Percentiles rank a stretch among this genome's conserved stretches.
Evolutionary conservation across 2,888 invertebrate genomes (phyloP).

Genomic region (Allolobophora icterica): DNA sequence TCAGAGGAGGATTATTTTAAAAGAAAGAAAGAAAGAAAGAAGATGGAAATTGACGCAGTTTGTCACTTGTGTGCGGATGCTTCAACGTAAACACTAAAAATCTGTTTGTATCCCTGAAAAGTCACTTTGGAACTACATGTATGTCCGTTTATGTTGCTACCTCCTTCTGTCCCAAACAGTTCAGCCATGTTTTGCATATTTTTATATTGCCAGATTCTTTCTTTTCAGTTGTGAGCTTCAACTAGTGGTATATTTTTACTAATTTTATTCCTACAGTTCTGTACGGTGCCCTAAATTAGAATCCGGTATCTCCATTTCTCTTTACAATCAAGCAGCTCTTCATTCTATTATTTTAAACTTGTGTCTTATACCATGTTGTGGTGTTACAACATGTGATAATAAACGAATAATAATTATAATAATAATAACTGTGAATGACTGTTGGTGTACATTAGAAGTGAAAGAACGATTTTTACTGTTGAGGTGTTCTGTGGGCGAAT

Average conservation of each 20-base stretch:
- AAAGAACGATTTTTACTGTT: conserved; percentile 34
- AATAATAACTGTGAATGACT: too few relatives aligned
- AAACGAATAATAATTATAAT: too few relatives aligned
- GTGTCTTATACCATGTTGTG: too few relatives aligned
- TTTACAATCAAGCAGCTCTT: too few relatives aligned
- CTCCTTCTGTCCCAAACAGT: not conserved
- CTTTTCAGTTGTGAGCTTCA: not conserved
- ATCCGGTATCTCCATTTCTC: too few relatives aligned
- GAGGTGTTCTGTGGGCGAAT: conserved; percentile 98
- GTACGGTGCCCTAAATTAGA: too few relatives aligned
- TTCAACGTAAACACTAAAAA: not conserved
- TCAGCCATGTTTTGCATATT: not conserved
- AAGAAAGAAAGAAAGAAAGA: too few relatives aligned
- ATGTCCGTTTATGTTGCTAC: not conserved
- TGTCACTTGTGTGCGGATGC: not conserved
- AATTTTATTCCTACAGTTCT: too few relatives aligned
- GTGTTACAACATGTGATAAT: too few relatives aligned
- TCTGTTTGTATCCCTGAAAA: not conserved
- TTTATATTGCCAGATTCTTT: not conserved
- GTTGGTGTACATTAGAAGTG: not conserved
- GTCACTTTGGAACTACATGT: too few relatives aligned
- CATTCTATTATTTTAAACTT: too few relatives aligned
- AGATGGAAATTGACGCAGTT: not conserved
- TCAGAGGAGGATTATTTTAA: not conserved
- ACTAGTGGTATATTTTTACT: too few relatives aligned